phyloP scores from a whole-genome alignment of 2,797 vertebrate species.

The Gymnocypris eckloni region DNA sequence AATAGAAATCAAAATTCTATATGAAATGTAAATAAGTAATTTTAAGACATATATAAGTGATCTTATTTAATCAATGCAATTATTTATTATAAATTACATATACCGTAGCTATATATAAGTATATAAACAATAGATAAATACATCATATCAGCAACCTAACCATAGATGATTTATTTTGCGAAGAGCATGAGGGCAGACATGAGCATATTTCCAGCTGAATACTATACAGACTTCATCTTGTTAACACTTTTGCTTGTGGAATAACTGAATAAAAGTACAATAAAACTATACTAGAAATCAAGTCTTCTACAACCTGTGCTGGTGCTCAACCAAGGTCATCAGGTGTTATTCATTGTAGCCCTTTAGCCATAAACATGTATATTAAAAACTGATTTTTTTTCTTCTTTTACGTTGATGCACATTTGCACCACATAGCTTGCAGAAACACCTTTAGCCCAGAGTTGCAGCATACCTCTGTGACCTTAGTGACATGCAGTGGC shows the following conservation, averaged over 20 bases:
- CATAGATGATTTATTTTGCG: background rate
- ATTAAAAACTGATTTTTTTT: background rate
- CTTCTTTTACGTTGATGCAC: background rate
- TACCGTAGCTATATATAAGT: no score
- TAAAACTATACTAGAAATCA: background rate
- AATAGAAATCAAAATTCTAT: background rate
- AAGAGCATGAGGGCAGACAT: background rate
- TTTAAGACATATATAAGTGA: background rate
- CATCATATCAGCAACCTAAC: background rate
- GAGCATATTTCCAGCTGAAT: background rate
- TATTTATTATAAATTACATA: no score
- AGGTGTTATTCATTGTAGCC: background rate
- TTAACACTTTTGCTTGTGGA: background rate
- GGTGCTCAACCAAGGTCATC: conserved; percentile 1
- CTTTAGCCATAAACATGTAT: conserved; percentile 21
- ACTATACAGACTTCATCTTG: background rate
- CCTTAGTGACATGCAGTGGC: conserved; percentile 53
- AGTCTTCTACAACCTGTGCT: background rate
- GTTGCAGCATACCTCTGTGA: conserved; percentile 51
- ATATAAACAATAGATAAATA: background rate
- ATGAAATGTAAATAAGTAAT: background rate
- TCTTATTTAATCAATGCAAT: background rate
- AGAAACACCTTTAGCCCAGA: conserved; percentile 46
- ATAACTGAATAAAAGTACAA: background rate
- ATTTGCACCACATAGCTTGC: conserved; percentile 25